Evolutionary conservation across 2,888 invertebrate species (phyloP).

Genomic region (Malthinus flaveolus): DNA sequence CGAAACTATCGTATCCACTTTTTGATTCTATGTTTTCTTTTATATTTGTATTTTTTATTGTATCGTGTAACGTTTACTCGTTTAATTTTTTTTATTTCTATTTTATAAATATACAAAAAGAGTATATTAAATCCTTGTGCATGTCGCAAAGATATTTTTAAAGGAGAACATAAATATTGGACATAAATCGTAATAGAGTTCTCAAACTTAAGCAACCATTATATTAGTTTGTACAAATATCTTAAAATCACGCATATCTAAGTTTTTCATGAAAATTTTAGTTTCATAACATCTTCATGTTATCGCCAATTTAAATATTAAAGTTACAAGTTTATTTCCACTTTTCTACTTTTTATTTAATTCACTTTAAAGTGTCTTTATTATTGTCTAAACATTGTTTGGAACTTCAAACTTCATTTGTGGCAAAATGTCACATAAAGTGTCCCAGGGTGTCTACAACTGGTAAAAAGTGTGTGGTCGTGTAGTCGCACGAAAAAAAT

Average conservation of each 20-base stretch:
- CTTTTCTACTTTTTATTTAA: no score
- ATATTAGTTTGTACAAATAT: slow-evolving; percentile 21
- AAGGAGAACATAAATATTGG: slow-evolving; percentile 13
- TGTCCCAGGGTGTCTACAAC: no score
- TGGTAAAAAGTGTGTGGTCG: no score
- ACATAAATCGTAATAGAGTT: slow-evolving; percentile 30
- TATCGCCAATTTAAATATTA: slow-evolving; percentile 8
- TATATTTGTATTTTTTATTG: slow-evolving; percentile 3
- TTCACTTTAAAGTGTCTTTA: no score
- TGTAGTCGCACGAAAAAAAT: no score
- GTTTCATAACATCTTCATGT: slow-evolving; percentile 14
- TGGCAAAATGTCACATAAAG: no score
- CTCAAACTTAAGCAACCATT: slow-evolving; percentile 28
- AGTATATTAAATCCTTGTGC: not conserved
- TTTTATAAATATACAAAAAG: not conserved
- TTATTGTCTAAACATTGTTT: no score
- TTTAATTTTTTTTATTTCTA: slow-evolving; percentile 12
- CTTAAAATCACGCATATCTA: slow-evolving; percentile 20
- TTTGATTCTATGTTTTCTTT: slow-evolving; percentile 6
- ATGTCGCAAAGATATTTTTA: slow-evolving; percentile 14
- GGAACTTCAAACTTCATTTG: no score
- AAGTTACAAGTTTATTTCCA: not conserved
- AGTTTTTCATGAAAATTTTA: slow-evolving; percentile 17
- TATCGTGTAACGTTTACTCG: not conserved
- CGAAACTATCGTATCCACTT: not conserved